Evolutionary conservation across 2,888 invertebrate species (phyloP).

Genomic region (Steinernema hermaphroditum): DNA sequence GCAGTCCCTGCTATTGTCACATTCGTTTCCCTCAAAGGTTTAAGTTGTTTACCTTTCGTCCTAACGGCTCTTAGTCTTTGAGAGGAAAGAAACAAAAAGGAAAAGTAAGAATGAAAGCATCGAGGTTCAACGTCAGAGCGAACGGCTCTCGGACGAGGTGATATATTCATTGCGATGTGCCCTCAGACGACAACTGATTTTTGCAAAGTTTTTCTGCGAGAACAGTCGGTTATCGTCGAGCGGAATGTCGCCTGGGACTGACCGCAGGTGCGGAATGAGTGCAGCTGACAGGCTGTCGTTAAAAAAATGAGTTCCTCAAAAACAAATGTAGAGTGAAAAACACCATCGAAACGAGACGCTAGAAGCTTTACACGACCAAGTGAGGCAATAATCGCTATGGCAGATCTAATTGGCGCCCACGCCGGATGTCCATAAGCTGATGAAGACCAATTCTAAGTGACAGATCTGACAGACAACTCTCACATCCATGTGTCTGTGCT

Average conservation of each 20-base stretch:
- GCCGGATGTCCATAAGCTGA: neutral
- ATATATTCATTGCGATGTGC: neutral
- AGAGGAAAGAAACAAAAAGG: neutral
- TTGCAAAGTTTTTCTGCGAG: slow-evolving; percentile 15
- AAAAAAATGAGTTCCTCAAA: too few species aligned
- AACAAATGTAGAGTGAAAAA: too few species aligned
- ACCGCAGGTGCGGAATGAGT: slow-evolving; percentile 14
- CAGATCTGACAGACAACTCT: neutral
- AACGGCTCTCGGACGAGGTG: slow-evolving; percentile 5
- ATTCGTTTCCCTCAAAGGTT: slow-evolving; percentile 8
- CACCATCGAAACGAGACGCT: too few species aligned
- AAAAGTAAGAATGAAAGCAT: neutral
- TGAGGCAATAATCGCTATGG: slow-evolving; percentile 3
- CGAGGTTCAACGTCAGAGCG: neutral
- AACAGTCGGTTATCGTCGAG: neutral
- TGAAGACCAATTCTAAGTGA: neutral
- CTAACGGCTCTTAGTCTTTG: neutral
- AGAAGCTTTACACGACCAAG: neutral
- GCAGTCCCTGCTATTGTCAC: neutral
- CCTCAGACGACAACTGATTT: slow-evolving; percentile 24
- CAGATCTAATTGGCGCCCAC: slow-evolving; percentile 11
- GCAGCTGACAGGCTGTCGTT: neutral
- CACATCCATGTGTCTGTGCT: neutral
- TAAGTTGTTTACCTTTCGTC: neutral
- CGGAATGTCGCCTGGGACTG: neutral